These are phyloP conservation scores for Thunnus albacares DNA, from an alignment of 2,797 vertebrate genomes.

Conservation along the genomic window DNA sequence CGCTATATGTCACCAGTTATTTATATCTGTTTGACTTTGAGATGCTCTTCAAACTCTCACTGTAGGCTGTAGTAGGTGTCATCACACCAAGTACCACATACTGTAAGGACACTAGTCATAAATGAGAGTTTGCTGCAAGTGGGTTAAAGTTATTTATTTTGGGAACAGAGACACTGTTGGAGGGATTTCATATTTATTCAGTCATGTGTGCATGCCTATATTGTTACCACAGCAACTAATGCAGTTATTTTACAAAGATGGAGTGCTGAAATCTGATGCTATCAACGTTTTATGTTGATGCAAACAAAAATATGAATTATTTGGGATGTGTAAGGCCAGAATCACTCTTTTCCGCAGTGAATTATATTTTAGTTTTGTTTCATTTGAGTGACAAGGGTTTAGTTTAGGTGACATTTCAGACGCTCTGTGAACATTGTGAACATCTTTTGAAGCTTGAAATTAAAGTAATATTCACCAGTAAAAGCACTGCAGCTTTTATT, in stretches of 20 bases:
- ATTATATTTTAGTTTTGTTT: not conserved
- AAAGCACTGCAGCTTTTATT: not conserved
- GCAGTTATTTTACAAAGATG: not conserved
- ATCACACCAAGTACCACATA: not conserved
- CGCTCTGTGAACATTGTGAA: not conserved
- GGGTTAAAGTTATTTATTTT: not conserved
- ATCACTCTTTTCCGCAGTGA: not conserved
- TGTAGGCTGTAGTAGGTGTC: constrained; percentile 13
- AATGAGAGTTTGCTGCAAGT: constrained; percentile 1
- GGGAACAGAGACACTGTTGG: not conserved
- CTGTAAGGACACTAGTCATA: constrained; percentile 4
- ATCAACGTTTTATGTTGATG: too few relatives aligned
- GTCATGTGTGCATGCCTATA: not conserved
- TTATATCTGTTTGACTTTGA: constrained; percentile 52
- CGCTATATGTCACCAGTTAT: constrained; percentile 41
- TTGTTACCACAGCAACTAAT: not conserved
- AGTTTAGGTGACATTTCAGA: not conserved
- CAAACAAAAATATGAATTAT: not conserved
- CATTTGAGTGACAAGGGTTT: not conserved
- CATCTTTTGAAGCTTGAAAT: not conserved
- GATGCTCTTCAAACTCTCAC: constrained; percentile 38
- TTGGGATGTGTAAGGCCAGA: not conserved
- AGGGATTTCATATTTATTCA: not conserved
- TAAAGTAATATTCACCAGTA: not conserved
- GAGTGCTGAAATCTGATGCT: not conserved